Base-by-base conservation (phyloP, 2,888 invertebrate species). In the Aphidoletes aphidimyza region DNA sequence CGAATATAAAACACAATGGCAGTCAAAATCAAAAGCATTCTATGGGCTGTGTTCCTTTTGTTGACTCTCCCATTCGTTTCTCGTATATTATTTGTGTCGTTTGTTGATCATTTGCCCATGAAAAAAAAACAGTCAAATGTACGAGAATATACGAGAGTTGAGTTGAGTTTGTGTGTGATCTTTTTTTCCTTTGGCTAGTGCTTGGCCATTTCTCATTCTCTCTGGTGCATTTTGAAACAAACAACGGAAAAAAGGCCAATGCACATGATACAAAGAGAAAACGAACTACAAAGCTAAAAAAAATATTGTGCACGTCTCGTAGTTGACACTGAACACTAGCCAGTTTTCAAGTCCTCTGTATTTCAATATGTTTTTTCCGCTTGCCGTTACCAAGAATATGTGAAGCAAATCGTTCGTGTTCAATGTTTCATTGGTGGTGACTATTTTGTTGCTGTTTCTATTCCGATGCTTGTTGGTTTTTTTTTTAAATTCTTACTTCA, bases 311-410 rank as follows among this genome's bases (percentile, higher is more conserved):
- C 54, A 22, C 54, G 9, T 47, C 9, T 47, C 14, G 22, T 54
- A n/a, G 34, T 69, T 69, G 69, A 69, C 69, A 69, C 34, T 30
- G 30, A 69, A 69, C 34, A 69, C 69, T 34, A 26, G 26, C n/a
- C n/a, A n/a, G n/a, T n/a, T 69, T 69, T 69, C 54, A 54, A 34
- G 14, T 69, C 30, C 69, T 69, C 34, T 69, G 34, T 69, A 69
- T 69, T 69, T 69, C 69, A 69, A 69, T 34, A 69, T 69, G 69
- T 17, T 30, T 69, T 69, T 69, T 69, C 69, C 69, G 69, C n/a
- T 69, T n/a, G 69, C n/a, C 22, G 3, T 22, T 14, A 22, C 22
- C n/a, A 22, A 54, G 5, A 5, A 69, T 30, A 69, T 11, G 30
- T 3, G 26, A 54, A 2, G 11, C 6, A 0, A 54, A 30, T 30